A percentile compares a stretch with the other conserved stretches of the same genome.
phyloP scores from a whole-genome alignment of 2,797 vertebrate genomes.

The Hoplostethus atlanticus region DNA sequence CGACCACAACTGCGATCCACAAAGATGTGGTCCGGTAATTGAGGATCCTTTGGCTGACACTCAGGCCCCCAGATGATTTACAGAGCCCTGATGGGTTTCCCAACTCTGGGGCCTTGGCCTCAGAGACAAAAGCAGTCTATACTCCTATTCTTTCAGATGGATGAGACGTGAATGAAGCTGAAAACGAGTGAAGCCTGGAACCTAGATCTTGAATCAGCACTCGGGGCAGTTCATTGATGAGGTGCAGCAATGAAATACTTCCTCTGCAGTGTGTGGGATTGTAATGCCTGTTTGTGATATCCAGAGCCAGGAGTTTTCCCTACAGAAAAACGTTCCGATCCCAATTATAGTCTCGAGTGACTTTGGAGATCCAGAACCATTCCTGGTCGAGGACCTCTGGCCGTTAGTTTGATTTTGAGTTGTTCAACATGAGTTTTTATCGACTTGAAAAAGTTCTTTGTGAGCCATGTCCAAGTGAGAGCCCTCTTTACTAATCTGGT shows the following conservation, averaged over 20 bases:
- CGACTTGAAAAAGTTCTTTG: slow-evolving; percentile 42
- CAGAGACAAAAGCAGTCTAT: slow-evolving; percentile 60
- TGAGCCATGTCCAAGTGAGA: slow-evolving; percentile 39
- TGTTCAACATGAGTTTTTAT: slow-evolving; percentile 56
- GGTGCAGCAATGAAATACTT: slow-evolving; percentile 68
- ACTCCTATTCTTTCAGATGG: slow-evolving; percentile 41
- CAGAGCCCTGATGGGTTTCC: slow-evolving; percentile 64
- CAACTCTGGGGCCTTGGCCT: slow-evolving; percentile 60
- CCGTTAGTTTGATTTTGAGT: slow-evolving; percentile 36
- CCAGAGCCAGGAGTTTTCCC: slow-evolving; percentile 44
- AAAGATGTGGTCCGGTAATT: slow-evolving; percentile 69
- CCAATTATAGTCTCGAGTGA: slow-evolving; percentile 56
- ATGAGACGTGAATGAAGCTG: slow-evolving; percentile 53
- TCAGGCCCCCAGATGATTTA: slow-evolving; percentile 64
- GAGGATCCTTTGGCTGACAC: slow-evolving; percentile 67
- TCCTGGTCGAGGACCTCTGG: slow-evolving; percentile 53
- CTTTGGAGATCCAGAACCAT: slow-evolving; percentile 43
- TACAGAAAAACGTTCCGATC: slow-evolving; percentile 51
- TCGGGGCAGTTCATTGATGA: slow-evolving; percentile 60
- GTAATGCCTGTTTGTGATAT: slow-evolving; percentile 50
- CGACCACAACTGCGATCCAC: slow-evolving; percentile 60
- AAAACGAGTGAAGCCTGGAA: slow-evolving; percentile 59
- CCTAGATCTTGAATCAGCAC: slow-evolving; percentile 55
- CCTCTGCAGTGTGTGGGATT: slow-evolving; percentile 52
- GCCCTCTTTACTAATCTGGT: slow-evolving; percentile 60